These are phyloP conservation scores for Mycalesis mineus DNA, from an alignment of 2,888 invertebrate genomes.

Conservation along the genomic window DNA sequence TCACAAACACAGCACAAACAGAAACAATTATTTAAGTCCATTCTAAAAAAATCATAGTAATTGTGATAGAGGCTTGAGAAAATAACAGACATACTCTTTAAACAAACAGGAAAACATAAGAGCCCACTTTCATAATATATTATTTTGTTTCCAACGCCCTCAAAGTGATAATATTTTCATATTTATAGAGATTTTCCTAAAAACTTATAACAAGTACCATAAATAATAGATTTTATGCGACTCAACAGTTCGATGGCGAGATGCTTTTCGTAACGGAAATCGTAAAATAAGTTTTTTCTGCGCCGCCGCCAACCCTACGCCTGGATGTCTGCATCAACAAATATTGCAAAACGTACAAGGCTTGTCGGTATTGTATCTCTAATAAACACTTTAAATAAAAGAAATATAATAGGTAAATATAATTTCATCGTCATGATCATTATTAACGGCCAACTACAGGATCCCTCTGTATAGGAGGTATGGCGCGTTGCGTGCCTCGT, in stretches of 20 bases:
- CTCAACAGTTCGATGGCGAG: constrained; percentile 55
- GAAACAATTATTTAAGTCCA: no score
- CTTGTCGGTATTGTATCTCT: no score
- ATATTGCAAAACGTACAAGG: constrained; percentile 14
- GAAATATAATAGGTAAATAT: no score
- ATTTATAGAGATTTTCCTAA: constrained; percentile 37
- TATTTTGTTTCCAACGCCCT: constrained; percentile 19
- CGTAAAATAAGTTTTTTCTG: constrained; percentile 74
- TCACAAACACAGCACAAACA: no score
- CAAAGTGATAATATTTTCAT: constrained; percentile 33
- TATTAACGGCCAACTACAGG: no score
- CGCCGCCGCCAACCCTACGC: constrained; percentile 47
- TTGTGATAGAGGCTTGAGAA: no score
- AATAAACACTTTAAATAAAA: no score
- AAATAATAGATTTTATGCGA: constrained; percentile 67
- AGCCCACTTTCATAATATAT: constrained; percentile 4
- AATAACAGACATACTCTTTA: background rate
- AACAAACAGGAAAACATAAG: constrained; percentile 14
- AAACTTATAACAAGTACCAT: constrained; percentile 58
- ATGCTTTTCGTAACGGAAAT: constrained; percentile 65
- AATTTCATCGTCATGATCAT: no score
- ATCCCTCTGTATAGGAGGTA: no score
- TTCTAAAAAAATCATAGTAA: no score
- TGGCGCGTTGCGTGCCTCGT: no score
- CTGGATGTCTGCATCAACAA: constrained; percentile 37